phyloP scores from a whole-genome alignment of 2,797 vertebrate genomes.

The Netta rufina region DNA sequence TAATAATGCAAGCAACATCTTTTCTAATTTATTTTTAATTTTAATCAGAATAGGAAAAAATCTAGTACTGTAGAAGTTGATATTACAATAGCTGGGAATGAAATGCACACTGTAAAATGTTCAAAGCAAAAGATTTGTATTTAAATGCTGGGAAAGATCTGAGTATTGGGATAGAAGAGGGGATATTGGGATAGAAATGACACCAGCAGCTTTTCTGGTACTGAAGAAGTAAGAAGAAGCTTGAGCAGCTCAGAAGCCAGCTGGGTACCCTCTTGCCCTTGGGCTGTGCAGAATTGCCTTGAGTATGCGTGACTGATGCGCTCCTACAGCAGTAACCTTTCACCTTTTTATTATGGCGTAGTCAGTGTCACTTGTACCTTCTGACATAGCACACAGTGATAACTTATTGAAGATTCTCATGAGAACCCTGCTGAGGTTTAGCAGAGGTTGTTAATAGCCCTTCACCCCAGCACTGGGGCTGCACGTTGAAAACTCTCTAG shows the following conservation, averaged over 20 bases:
- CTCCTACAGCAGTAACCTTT: not conserved
- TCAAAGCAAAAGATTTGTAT: not conserved
- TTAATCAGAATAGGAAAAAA: not conserved
- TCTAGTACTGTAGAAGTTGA: not conserved
- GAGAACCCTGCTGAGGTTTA: not conserved
- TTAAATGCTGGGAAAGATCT: not conserved
- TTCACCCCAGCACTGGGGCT: rapidly evolving
- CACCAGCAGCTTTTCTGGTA: not conserved
- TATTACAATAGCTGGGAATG: not conserved
- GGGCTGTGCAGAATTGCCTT: not conserved
- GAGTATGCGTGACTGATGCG: not conserved
- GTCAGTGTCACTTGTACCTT: not conserved
- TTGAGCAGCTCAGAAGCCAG: not conserved
- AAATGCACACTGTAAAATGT: not conserved
- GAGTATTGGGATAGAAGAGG: not conserved
- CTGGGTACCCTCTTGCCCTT: not conserved
- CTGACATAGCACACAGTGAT: not conserved
- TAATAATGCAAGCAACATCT: no score
- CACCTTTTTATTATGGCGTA: not conserved
- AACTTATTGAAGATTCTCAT: not conserved
- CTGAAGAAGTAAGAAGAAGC: not conserved
- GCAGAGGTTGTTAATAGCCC: not conserved
- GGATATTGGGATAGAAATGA: not conserved
- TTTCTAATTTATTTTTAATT: not conserved
- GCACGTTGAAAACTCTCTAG: not conserved